A percentile compares a stretch with the other conserved stretches of the same genome.
Evolutionary conservation across 2,797 vertebrate genomes (phyloP).

Genomic region (Hemitrygon akajei): DNA sequence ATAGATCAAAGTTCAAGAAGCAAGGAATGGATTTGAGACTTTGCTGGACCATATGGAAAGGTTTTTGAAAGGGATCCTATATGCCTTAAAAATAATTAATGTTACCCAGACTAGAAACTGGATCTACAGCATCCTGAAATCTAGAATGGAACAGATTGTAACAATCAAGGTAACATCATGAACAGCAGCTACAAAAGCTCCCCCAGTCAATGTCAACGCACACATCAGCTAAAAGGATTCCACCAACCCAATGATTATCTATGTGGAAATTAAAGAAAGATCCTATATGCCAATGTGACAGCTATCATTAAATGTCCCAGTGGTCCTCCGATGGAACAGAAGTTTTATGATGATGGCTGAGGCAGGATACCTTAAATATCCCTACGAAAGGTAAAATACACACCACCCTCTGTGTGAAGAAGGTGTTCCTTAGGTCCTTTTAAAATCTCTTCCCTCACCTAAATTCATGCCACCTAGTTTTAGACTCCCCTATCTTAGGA

Average conservation of each 20-base stretch:
- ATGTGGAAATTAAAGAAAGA: slow-evolving; percentile 56
- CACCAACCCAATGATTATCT: slow-evolving; percentile 50
- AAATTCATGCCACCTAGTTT: too few species aligned
- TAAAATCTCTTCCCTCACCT: too few species aligned
- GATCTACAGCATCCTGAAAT: slow-evolving; percentile 52
- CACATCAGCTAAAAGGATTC: slow-evolving; percentile 46
- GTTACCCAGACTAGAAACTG: slow-evolving; percentile 54
- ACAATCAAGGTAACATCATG: slow-evolving; percentile 56
- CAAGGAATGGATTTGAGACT: not conserved
- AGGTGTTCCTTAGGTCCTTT: too few species aligned
- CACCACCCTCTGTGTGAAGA: too few species aligned
- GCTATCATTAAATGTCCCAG: slow-evolving; percentile 51
- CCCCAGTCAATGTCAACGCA: slow-evolving; percentile 52
- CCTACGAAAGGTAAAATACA: not conserved
- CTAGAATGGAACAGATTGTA: slow-evolving; percentile 49
- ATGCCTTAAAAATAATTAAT: not conserved
- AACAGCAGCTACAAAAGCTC: slow-evolving; percentile 46
- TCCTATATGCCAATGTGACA: slow-evolving; percentile 53
- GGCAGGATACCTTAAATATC: slow-evolving; percentile 47
- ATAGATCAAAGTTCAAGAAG: not conserved
- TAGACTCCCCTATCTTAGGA: too few species aligned
- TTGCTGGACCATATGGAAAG: not conserved
- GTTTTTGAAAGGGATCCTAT: not conserved
- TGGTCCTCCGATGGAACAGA: slow-evolving; percentile 42
- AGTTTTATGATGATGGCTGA: slow-evolving; percentile 59